Percentiles rank a stretch among this genome's conserved stretches.
Evolutionary conservation across 2,888 invertebrate species (phyloP).

Genomic region (Drosophila neutralis): DNA sequence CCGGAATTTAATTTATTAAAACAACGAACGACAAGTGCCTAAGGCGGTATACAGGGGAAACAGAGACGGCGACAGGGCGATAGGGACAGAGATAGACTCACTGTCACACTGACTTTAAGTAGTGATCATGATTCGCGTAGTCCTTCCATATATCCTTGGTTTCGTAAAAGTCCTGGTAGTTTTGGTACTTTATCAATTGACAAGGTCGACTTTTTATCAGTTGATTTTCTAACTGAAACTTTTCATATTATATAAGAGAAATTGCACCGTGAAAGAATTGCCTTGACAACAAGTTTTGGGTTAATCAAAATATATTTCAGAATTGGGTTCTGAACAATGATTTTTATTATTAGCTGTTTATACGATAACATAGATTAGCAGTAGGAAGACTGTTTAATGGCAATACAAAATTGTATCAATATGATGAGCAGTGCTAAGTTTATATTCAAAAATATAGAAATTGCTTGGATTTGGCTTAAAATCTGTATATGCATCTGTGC

Average conservation of each 20-base stretch:
- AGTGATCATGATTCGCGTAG: slow-evolving; percentile 15
- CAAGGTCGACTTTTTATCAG: not conserved
- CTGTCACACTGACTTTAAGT: slow-evolving; percentile 6
- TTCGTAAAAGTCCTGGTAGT: not conserved
- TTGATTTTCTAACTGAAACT: not conserved
- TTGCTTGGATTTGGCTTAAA: not conserved
- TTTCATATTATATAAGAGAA: not conserved
- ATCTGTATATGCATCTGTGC: not conserved
- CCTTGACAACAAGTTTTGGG: no score
- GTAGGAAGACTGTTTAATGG: no score
- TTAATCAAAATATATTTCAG: no score
- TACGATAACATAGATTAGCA: no score
- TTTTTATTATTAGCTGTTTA: no score
- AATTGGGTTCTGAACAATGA: no score
- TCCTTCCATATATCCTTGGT: not conserved
- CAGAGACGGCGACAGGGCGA: not conserved
- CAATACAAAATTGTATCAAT: not conserved
- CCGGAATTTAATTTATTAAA: slow-evolving; percentile 85
- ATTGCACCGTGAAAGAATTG: no score
- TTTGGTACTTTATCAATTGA: not conserved
- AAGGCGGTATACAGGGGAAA: slow-evolving; percentile 23
- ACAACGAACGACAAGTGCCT: slow-evolving; percentile 72
- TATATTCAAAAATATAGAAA: not conserved
- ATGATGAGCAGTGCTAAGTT: not conserved
- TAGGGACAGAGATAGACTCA: not conserved